These are phyloP conservation scores for Dryomyza anilis DNA, from an alignment of 2,888 invertebrate genomes.

Conservation along the genomic window DNA sequence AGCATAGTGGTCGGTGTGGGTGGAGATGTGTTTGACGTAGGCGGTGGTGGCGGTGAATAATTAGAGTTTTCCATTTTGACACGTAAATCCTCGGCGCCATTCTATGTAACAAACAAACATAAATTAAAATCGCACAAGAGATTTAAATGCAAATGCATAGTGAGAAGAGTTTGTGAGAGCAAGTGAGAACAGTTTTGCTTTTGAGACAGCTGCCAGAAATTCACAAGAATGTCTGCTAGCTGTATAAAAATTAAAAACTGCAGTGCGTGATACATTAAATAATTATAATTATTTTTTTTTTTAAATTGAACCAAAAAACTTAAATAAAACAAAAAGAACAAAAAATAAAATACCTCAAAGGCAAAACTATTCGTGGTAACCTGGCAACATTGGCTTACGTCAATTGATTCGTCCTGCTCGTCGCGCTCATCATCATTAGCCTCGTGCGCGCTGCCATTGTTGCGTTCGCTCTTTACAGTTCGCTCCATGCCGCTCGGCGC, in stretches of 20 bases:
- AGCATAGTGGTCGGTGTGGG: slow-evolving; percentile 63
- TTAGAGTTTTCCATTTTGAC: slow-evolving; percentile 67
- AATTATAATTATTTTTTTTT: no score
- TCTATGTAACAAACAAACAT: slow-evolving; percentile 40
- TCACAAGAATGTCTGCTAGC: no score
- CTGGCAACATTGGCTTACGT: slow-evolving; percentile 46
- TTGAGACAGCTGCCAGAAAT: no score
- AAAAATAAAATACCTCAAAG: slow-evolving; percentile 38
- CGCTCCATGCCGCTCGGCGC: slow-evolving; percentile 50
- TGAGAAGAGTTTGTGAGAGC: no score
- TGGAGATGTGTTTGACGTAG: slow-evolving; percentile 65
- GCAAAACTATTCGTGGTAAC: slow-evolving; percentile 41
- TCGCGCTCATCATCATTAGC: slow-evolving; percentile 59
- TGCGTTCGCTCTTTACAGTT: slow-evolving; percentile 58
- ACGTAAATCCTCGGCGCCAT: slow-evolving; percentile 72
- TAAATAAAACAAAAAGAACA: no score
- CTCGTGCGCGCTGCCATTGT: slow-evolving; percentile 61
- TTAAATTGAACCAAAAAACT: no score
- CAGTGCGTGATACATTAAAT: no score
- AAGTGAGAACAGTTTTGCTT: no score
- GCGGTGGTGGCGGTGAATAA: slow-evolving; percentile 67
- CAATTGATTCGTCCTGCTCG: slow-evolving; percentile 58
- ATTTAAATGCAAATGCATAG: no score
- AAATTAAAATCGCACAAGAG: not conserved
- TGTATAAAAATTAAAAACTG: no score